A percentile compares a stretch with the other conserved stretches of the same genome.
phyloP scores from a whole-genome alignment of 2,797 vertebrate genomes.

The Chloroceryle inda region DNA sequence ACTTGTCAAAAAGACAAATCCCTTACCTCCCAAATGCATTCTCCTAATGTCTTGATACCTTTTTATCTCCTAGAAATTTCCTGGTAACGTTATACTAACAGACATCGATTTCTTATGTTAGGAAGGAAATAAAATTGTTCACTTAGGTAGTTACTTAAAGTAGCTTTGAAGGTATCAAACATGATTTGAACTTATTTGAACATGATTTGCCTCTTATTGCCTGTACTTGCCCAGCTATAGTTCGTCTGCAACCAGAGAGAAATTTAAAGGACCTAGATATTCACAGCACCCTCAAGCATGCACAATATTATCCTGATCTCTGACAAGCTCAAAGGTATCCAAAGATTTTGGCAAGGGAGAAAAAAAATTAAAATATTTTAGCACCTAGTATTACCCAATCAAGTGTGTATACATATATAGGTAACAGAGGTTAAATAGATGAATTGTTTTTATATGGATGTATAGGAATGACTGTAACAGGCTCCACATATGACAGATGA shows the following conservation, averaged over 20 bases:
- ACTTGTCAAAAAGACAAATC: neutral
- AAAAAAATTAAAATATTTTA: neutral
- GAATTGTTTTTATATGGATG: neutral
- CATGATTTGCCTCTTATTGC: neutral
- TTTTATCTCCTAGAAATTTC: neutral
- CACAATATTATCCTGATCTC: neutral
- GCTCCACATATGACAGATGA: neutral
- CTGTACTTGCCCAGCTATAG: neutral
- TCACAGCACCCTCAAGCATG: neutral
- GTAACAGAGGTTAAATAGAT: neutral
- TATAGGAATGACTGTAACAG: neutral
- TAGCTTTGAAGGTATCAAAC: neutral
- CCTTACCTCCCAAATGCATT: neutral
- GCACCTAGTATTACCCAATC: neutral
- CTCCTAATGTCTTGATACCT: neutral
- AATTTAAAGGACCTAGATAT: neutral
- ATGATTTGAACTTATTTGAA: neutral
- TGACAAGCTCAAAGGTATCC: neutral
- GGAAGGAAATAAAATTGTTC: neutral
- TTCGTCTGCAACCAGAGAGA: neutral
- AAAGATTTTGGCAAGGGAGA: neutral
- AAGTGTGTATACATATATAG: neutral
- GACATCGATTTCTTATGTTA: neutral
- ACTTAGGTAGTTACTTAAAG: neutral
- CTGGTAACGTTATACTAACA: neutral